Percentiles rank a stretch among this genome's conserved stretches.
These are phyloP conservation scores for Syngnathus floridae DNA, from an alignment of 2,113 vertebrate species.

Conservation along the genomic window DNA sequence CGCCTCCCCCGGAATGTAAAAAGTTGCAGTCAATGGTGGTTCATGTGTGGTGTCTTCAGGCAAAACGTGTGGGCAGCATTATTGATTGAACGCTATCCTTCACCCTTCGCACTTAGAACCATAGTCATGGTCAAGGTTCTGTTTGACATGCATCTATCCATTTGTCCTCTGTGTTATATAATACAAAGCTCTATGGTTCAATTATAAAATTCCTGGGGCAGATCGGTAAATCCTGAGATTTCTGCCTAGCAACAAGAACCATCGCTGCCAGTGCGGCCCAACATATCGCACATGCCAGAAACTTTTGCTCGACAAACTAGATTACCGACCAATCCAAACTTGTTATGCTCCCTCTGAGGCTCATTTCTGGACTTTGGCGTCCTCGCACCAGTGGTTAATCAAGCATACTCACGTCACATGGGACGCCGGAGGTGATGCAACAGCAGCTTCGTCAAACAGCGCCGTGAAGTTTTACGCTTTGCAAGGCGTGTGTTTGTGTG, in stretches of 20 bases:
- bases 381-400: slow-evolving; percentile 1
- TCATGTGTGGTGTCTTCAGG: slow-evolving; percentile 27
- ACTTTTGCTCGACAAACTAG: neutral
- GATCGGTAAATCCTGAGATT: neutral
- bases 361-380: slow-evolving; percentile 14
- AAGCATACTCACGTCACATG: slow-evolving; percentile 29
- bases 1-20: slow-evolving; percentile 33
- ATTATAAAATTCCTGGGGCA: neutral
- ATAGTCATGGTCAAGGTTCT: neutral
- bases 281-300: neutral
- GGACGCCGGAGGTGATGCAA: slow-evolving; percentile 33
- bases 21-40: slow-evolving; percentile 26
- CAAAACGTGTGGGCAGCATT: slow-evolving; percentile 5
- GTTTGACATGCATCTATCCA: neutral
- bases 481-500: slow-evolving; percentile 1
- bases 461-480: slow-evolving; percentile 21
- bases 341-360: slow-evolving; percentile 15
- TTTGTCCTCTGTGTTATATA: neutral
- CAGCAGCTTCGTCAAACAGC: slow-evolving; percentile 34
- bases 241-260: neutral
- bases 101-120: neutral
- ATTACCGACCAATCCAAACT: neutral
- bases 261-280: neutral
- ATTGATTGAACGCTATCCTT: slow-evolving; percentile 26
- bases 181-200: neutral